A percentile compares a stretch with the other conserved stretches of the same genome.
phyloP scores from a whole-genome alignment of 2,888 invertebrate species.

The Cheilosia variabilis region DNA sequence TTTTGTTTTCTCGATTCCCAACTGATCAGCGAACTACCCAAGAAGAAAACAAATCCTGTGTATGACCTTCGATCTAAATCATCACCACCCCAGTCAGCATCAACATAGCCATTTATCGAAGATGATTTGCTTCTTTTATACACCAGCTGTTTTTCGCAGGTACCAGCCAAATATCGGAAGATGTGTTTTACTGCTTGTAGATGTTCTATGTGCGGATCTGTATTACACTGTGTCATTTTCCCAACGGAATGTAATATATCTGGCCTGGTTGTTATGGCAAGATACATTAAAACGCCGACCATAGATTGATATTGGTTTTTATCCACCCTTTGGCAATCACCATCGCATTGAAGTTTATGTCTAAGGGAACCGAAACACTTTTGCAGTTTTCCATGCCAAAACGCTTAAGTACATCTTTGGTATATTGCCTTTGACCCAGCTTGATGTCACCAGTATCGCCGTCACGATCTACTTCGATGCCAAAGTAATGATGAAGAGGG shows the following conservation, averaged over 20 bases:
- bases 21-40: constrained; percentile 6
- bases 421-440: constrained; percentile 68
- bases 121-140: constrained; percentile 15
- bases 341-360: constrained; percentile 47
- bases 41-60: constrained; percentile 36
- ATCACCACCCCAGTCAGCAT: constrained; percentile 52
- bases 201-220: constrained; percentile 33
- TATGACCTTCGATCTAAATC: constrained; percentile 45
- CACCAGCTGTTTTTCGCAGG: constrained; percentile 39
- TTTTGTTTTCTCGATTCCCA: constrained; percentile 30
- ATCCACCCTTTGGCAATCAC: constrained; percentile 51
- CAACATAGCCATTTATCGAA: constrained; percentile 28
- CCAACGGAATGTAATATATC: constrained; percentile 73
- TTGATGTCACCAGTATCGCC: constrained; percentile 50
- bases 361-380: constrained; percentile 56
- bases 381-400: constrained; percentile 72
- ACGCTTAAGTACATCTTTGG: constrained; percentile 60
- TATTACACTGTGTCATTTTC: constrained; percentile 65
- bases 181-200: constrained; percentile 39
- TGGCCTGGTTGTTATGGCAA: constrained; percentile 66
- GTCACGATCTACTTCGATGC: constrained; percentile 58
- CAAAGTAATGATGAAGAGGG: constrained; percentile 50
- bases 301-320: constrained; percentile 65
- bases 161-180: constrained; percentile 41
- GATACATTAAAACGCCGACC: constrained; percentile 71